Evolutionary conservation across 2,113 vertebrate genomes (phyloP).

Genomic region (Xenopus laevis): DNA sequence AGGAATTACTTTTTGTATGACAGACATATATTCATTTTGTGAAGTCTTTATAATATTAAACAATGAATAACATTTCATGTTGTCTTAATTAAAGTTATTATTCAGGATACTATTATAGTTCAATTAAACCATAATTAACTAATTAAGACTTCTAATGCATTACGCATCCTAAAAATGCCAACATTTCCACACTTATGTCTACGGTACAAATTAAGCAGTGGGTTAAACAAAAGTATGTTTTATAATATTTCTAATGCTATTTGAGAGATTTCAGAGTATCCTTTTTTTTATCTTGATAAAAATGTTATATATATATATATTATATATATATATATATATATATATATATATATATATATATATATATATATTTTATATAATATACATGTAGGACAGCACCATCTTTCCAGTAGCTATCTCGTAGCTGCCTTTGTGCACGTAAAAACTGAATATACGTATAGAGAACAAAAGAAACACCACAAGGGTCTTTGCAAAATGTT

Average conservation of each 20-base stretch:
- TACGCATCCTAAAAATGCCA: slow-evolving; percentile 35
- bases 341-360: too few relatives aligned
- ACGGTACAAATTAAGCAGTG: slow-evolving; percentile 26
- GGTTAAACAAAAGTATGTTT: slow-evolving; percentile 14
- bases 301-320: too few relatives aligned
- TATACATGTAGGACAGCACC: too few relatives aligned
- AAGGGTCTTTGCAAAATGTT: too few relatives aligned
- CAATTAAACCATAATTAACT: slow-evolving; percentile 41
- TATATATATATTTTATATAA: too few relatives aligned
- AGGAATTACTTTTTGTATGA: not conserved
- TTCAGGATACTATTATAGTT: slow-evolving; percentile 38
- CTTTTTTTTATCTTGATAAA: too few relatives aligned
- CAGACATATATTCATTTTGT: slow-evolving; percentile 26
- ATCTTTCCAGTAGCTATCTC: too few relatives aligned
- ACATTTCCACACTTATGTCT: slow-evolving; percentile 31
- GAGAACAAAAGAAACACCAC: too few relatives aligned
- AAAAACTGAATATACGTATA: too few relatives aligned
- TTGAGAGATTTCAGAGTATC: not conserved
- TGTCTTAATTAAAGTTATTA: slow-evolving; percentile 39
- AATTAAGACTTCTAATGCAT: slow-evolving; percentile 37
- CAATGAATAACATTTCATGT: slow-evolving; percentile 37
- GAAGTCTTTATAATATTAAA: slow-evolving; percentile 32
- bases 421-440: too few relatives aligned
- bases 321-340: too few relatives aligned
- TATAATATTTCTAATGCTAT: slow-evolving; percentile 32